Evolutionary conservation across 1,140 invertebrate species (phyloP).

Genomic region (Cheumatopsyche charites): DNA sequence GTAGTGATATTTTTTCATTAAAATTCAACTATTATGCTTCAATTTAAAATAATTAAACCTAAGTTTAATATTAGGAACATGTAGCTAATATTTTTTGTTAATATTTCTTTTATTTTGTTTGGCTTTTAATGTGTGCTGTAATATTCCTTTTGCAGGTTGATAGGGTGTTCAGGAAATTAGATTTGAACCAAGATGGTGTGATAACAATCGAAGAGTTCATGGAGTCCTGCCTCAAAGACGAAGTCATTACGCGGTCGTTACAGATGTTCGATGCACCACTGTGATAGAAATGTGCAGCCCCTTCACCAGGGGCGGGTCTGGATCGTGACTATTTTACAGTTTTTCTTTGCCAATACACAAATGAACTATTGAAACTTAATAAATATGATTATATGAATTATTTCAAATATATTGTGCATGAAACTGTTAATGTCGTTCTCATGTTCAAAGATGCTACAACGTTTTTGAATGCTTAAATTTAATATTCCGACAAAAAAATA

Average conservation of each 20-base stretch:
- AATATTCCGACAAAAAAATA: not conserved
- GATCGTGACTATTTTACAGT: constrained; percentile 16
- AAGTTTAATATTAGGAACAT: no score
- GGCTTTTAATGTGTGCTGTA: no score
- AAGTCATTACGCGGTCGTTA: constrained; percentile 79
- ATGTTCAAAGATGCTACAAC: not conserved
- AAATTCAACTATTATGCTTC: no score
- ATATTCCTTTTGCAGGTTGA: constrained; percentile 69
- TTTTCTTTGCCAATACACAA: not conserved
- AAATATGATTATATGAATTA: no score
- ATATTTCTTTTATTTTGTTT: not conserved
- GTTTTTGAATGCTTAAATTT: not conserved
- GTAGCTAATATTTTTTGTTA: no score
- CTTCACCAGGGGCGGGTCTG: not conserved
- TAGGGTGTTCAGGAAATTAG: constrained; percentile 87
- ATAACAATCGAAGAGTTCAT: constrained; percentile 97
- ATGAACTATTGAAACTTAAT: no score
- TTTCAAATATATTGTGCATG: no score
- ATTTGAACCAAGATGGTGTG: constrained; percentile 92
- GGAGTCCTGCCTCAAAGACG: constrained; percentile 91
- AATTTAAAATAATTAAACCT: no score
- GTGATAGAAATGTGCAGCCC: constrained; percentile 58
- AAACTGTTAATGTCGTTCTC: not conserved
- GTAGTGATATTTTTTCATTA: no score
- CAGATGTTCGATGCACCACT: constrained; percentile 82